A percentile compares a stretch with the other conserved stretches of the same genome.
phyloP scores from a whole-genome alignment of 2,888 invertebrate genomes.

The Philaethria dido region DNA sequence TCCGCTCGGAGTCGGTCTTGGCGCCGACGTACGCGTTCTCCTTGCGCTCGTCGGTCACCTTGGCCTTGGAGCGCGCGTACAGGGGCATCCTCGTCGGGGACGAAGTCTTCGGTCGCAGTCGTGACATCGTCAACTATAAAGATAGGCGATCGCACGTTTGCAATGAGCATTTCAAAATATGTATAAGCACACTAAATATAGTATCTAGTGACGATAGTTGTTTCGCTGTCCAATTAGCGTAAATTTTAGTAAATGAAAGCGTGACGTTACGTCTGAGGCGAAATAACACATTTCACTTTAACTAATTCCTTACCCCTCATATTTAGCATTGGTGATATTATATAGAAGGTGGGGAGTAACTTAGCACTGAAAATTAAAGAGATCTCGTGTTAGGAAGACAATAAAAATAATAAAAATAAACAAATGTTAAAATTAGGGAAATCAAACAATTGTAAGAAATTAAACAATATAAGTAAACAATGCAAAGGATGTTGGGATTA shows the following conservation, averaged over 20 bases:
- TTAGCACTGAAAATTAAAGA: conserved; percentile 79
- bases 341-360: conserved; percentile 58
- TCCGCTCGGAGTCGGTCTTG: conserved; percentile 64
- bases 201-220: conserved; percentile 17
- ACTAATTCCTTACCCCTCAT: conserved; percentile 66
- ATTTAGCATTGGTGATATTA: conserved; percentile 58
- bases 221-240: conserved; percentile 15
- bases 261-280: conserved; percentile 57
- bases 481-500: background rate
- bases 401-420: conserved; percentile 38
- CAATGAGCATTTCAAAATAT: background rate
- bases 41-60: conserved; percentile 74
- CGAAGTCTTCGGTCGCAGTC: conserved; percentile 69
- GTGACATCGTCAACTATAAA: conserved; percentile 72
- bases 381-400: conserved; percentile 42
- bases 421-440: conserved; percentile 3
- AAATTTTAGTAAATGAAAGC: conserved; percentile 52
- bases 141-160: conserved; percentile 37
- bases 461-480: conserved; percentile 4
- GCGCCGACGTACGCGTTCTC: conserved; percentile 75
- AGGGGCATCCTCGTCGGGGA: conserved; percentile 68
- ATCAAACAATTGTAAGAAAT: conserved; percentile 7
- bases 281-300: conserved; percentile 64
- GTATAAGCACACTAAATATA: background rate
- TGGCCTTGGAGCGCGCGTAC: conserved; percentile 69